Evolutionary conservation across 1,140 invertebrate genomes (phyloP).

Genomic region (Drosophila melanogaster): Release_6_plus_ISO1_MT NT_033777.3:14438501-14439000

Average conservation of each 20-base stretch:
- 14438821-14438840: conserved; percentile 75
- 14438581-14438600: conserved; percentile 50
- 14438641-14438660: conserved; percentile 80
- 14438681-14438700: conserved; percentile 58
- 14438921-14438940: conserved; percentile 34
- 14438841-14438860: conserved; percentile 66
- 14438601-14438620: conserved; percentile 78
- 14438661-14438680: conserved; percentile 79
- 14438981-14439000: neutral
- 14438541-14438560: conserved; percentile 70
- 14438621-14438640: conserved; percentile 77
- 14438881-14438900: conserved; percentile 20
- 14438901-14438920: conserved; percentile 15
- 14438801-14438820: conserved; percentile 75
- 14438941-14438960: conserved; percentile 1
- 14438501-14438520: conserved; percentile 16
- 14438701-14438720: conserved; percentile 37
- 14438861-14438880: conserved; percentile 33
- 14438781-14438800: conserved; percentile 46
- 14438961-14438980: conserved; percentile 5
- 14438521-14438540: conserved; percentile 3
- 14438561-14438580: conserved; percentile 49
- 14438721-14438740: conserved; percentile 9
- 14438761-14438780: conserved; percentile 25
- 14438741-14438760: conserved; percentile 73